Conservation (phyloP, 2,888 invertebrate species). For the Erebia aethiops region DNA sequence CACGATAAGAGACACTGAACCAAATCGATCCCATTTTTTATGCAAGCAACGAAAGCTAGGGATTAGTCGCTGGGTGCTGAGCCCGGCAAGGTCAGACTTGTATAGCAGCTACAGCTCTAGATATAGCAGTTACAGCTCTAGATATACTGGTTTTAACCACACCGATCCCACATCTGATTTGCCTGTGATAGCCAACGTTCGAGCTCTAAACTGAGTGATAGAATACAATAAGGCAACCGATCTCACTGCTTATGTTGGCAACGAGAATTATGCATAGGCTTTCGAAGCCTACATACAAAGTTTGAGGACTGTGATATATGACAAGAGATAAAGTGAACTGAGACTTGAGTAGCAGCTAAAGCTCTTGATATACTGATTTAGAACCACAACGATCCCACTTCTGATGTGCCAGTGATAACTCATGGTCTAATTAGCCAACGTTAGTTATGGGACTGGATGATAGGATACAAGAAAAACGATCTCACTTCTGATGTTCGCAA, state of each 20-base stretch:
- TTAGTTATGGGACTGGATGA: not conserved
- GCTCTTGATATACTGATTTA: not conserved
- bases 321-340: not conserved
- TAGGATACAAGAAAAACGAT: not conserved
- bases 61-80: slow-evolving; percentile 45
- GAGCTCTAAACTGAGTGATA: not conserved
- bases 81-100: slow-evolving; percentile 45
- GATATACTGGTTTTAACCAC: not conserved
- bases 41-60: slow-evolving; percentile 47
- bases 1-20: not conserved
- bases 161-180: slow-evolving; percentile 6
- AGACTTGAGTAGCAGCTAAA: not conserved
- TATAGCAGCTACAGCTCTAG: slow-evolving; percentile 30
- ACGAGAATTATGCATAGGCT: not conserved
- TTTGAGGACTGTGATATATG: slow-evolving; percentile 1
- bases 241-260: too few species aligned
- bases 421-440: not conserved
- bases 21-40: not conserved
- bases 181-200: not conserved
- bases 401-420: not conserved
- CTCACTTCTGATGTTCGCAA: slow-evolving; percentile 1
- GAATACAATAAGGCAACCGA: too few species aligned
- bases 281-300: not conserved
- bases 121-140: not conserved
- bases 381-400: not conserved